Conservation (phyloP, 2,113 vertebrate species). For the Heptranchias perlo region DNA sequence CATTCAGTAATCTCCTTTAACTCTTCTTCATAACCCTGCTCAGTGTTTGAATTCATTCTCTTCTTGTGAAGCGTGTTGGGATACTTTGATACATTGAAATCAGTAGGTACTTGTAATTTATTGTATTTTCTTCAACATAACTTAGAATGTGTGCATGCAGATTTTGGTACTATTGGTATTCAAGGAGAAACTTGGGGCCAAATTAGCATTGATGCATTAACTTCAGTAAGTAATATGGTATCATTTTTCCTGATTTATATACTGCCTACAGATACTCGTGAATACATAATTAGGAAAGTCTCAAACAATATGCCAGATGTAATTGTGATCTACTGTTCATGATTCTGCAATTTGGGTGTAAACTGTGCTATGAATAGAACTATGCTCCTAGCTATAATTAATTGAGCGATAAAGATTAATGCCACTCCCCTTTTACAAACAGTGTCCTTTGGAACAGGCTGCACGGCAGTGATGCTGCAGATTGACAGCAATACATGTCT, state of each 20-base stretch:
- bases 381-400: neutral
- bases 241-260: slow-evolving; percentile 21
- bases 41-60: neutral
- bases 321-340: neutral
- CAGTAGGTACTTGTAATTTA: neutral
- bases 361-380: slow-evolving; percentile 1
- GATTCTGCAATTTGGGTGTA: neutral
- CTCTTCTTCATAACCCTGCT: neutral
- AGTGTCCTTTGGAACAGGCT: neutral
- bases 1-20: neutral
- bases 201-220: slow-evolving; percentile 30
- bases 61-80: neutral
- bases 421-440: neutral
- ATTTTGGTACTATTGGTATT: neutral
- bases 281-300: slow-evolving; percentile 2
- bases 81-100: neutral
- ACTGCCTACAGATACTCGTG: slow-evolving; percentile 4
- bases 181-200: neutral
- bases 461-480: neutral
- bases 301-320: slow-evolving; percentile 17
- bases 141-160: neutral
- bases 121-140: neutral
- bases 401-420: neutral
- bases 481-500: neutral
- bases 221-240: neutral